These are phyloP conservation scores for Actias luna DNA, from an alignment of 2,888 invertebrate species.

Conservation along the genomic window DNA sequence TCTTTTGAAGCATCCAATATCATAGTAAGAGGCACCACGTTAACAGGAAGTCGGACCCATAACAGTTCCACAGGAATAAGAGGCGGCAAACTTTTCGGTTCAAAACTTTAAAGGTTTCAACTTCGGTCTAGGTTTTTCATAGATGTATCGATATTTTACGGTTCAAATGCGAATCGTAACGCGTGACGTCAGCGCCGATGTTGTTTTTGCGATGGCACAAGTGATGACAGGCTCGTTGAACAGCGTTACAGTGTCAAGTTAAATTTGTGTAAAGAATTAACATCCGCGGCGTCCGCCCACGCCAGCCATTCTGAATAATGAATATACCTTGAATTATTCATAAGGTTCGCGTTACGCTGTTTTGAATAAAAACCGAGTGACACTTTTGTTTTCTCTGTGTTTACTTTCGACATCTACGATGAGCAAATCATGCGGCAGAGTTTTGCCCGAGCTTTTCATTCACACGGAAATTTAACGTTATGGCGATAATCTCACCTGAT, in stretches of 20 bases:
- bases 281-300: slow-evolving; percentile 16
- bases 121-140: no score
- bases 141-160: not conserved
- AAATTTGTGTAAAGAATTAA: slow-evolving; percentile 29
- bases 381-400: slow-evolving; percentile 5
- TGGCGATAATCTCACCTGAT: no score
- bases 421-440: not conserved
- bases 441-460: not conserved
- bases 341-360: slow-evolving; percentile 13
- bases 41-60: no score
- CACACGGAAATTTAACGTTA: no score
- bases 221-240: slow-evolving; percentile 5
- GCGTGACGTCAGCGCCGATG: not conserved
- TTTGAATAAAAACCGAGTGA: slow-evolving; percentile 5
- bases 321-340: slow-evolving; percentile 28
- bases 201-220: slow-evolving; percentile 11
- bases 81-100: no score
- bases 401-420: not conserved
- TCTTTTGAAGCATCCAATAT: no score
- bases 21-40: no score
- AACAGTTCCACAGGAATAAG: no score
- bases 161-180: not conserved
- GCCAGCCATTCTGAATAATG: slow-evolving; percentile 23
- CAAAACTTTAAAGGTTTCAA: no score
- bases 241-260: slow-evolving; percentile 21